Evolutionary conservation across 2,888 invertebrate species (phyloP), one percentile per base, ranked within the genome.

Genomic region (Julus scanicus): DNA sequence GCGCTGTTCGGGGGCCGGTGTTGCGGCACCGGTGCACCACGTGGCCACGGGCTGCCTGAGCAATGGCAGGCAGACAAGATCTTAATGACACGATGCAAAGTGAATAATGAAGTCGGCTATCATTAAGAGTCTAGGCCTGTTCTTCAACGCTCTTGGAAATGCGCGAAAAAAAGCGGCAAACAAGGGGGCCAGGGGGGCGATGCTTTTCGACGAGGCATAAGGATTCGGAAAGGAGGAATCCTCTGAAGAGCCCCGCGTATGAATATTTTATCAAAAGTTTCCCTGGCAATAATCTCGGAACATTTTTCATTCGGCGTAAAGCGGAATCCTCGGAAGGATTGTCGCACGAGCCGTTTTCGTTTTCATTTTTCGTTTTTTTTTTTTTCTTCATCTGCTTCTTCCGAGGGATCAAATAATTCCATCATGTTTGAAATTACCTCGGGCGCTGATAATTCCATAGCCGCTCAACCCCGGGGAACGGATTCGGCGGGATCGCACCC

Each of bases 231-330:
- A 86, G 86, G 86, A 86, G 88, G 88, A 86, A 63, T 49, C 86
- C 88, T 83, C 88, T 20, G 20, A 29, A 39, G 88, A 49, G 29
- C 71, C 39, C 44, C 86, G 83, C 85, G 88, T 86, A 88, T 88
- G 88, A 87, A 88, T 88, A 88, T 88, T 88, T 88, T 88, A 88
- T 87, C 87, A 48, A 87, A 88, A 87, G 88, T 88, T 88, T 88
- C 88, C 88, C 86, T 84, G 87, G 88, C 88, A 88, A 88, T 88
- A 88, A 88, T 88, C 88, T 87, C 83, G 53, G 57, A 87, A 83
- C 88, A 88, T 88, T 88, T 88, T 88, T 88, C 88, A 88, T 88
- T 71, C 88, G 49, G 86, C 86, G 49, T 85, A 85, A 85, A 86
- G 57, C 86, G 57, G 53, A 53, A 63, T 57, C 53, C 86, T 63